Percentiles rank a stretch among this genome's conserved stretches.
phyloP scores from a whole-genome alignment of 2,113 vertebrate genomes.

The Prionailurus bengalensis region DNA sequence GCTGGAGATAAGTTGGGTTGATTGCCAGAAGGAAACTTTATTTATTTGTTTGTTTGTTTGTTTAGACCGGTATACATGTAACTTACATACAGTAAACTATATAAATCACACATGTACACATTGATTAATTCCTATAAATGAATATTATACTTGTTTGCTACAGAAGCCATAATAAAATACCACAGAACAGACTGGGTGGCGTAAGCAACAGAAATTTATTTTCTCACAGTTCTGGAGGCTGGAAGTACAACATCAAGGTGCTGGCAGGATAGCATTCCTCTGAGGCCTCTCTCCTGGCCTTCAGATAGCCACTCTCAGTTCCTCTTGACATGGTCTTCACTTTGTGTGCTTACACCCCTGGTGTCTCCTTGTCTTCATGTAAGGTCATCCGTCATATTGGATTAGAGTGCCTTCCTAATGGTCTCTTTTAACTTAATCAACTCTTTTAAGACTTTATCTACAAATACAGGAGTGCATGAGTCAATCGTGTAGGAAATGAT shows the following conservation, averaged over 20 bases:
- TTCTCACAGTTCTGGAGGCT: background rate
- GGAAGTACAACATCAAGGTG: background rate
- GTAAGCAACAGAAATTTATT: background rate
- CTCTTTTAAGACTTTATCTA: background rate
- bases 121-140: background rate
- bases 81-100: background rate
- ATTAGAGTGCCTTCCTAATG: background rate
- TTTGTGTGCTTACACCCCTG: background rate
- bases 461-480: background rate
- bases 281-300: background rate
- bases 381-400: background rate
- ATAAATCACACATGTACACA: background rate
- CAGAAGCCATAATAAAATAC: background rate
- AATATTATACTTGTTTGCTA: background rate
- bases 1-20: background rate
- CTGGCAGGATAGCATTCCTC: background rate
- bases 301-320: background rate
- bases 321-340: background rate
- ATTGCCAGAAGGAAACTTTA: background rate
- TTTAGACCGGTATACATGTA: background rate
- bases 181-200: background rate
- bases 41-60: background rate
- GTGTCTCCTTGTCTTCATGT: background rate
- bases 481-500: background rate
- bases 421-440: background rate